Base-by-base conservation (phyloP, 1,140 invertebrate species). In the Monochamus saltuarius region DNA sequence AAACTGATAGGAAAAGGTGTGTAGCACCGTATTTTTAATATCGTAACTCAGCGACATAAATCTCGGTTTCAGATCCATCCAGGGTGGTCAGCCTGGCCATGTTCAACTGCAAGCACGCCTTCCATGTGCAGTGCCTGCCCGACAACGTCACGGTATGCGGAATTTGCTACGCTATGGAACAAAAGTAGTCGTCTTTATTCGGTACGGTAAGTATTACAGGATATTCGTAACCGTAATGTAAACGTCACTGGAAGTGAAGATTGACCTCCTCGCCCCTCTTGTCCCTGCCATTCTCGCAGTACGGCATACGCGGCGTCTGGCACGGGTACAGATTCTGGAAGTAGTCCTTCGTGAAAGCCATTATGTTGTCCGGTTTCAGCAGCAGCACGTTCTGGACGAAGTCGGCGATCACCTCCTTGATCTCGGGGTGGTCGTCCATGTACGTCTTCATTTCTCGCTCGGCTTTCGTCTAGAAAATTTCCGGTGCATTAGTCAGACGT, bases 51-150 rank as follows among this genome's bases (percentile, higher is more conserved):
- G n/a, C 17, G n/a, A 19, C 1, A 13, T 6, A 35, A 43, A 64
- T 62, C 57, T 65, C 50, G 35, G 40, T 69, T 68, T 49, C 55
- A 66, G 69, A 66, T 60, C 50, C 61, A 50, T 62, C 57, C 35
- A 50, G 67, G 59, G 56, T 62, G 29, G 51, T 42, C 79, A 67
- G 73, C 75, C 77, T 95, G 63, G 79, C 89, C 58, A 83, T 92
- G 40, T 98, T 95, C 75, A 90, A 92, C 73, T 98, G 94, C 73
- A 87, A 87, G 62, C 95, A 98, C 79, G 84, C 86, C 0, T 97
- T 95, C 75, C 95, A 98, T 76, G 85, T 89, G 74, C 83, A 87
- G 58, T 97, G 95, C 79, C 75, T 95, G 62, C 83, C 84, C 0
- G 76, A 53, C 72, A 62, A 66, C 34, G 56, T 59, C 7, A 62